Percentiles rank a stretch among this genome's conserved stretches.
Evolutionary conservation across 2,797 vertebrate genomes (phyloP).

Genomic region (Sternotherus odoratus): DNA sequence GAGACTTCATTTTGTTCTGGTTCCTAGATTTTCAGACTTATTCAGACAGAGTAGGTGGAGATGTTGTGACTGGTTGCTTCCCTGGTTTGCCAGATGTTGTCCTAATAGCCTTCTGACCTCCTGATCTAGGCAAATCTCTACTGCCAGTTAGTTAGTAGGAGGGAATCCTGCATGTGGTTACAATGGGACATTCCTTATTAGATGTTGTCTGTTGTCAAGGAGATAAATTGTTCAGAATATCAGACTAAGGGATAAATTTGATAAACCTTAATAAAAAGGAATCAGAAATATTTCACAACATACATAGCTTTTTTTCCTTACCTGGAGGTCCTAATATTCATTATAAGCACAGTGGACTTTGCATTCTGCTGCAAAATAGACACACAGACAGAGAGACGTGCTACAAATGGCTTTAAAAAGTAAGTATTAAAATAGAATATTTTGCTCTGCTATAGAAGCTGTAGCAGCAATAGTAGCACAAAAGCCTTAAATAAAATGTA

Average conservation of each 20-base stretch:
- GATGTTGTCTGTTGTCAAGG: conserved; percentile 66
- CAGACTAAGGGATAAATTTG: background rate
- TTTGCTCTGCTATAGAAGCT: conserved; percentile 35
- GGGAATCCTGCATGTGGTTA: background rate
- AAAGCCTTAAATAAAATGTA: background rate
- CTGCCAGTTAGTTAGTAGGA: rapidly evolving
- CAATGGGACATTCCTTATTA: background rate
- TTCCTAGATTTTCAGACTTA: background rate
- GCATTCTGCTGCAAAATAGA: conserved; percentile 23
- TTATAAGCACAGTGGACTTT: conserved; percentile 22
- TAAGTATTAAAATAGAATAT: conserved; percentile 56
- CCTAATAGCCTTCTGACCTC: background rate
- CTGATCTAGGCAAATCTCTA: background rate
- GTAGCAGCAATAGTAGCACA: background rate
- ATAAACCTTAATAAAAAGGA: conserved; percentile 40
- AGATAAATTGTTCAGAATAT: conserved; percentile 53
- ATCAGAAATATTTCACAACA: background rate
- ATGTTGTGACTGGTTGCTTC: background rate
- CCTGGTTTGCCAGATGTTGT: background rate
- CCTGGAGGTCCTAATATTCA: conserved; percentile 50
- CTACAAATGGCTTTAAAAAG: conserved; percentile 60
- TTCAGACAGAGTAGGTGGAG: background rate
- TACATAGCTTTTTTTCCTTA: background rate
- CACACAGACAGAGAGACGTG: conserved; percentile 66
- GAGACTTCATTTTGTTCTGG: background rate